These are phyloP conservation scores for Ceratosolen solmsi DNA, from an alignment of 1,140 invertebrate genomes.

Conservation along the genomic window DNA sequence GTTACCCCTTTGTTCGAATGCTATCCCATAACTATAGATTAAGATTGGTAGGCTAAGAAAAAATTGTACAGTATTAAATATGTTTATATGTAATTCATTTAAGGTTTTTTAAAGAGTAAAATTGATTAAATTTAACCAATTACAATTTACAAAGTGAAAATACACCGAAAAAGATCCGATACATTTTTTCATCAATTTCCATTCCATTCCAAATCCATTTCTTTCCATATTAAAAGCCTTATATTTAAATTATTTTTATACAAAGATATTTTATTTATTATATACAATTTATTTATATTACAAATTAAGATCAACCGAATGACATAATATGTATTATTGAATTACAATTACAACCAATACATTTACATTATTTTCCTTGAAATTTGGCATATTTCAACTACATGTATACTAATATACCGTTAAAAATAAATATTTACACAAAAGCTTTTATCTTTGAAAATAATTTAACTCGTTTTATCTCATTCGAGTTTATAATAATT, in stretches of 20 bases:
- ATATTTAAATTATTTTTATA: background rate
- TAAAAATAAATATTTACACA: too few species aligned
- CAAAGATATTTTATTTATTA: background rate
- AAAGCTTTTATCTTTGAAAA: too few species aligned
- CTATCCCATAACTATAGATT: conserved; percentile 44
- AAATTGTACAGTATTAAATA: conserved; percentile 54
- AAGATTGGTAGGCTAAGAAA: conserved; percentile 49
- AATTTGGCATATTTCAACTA: too few species aligned
- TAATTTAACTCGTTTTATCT: too few species aligned
- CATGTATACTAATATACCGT: too few species aligned
- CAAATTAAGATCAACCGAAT: too few species aligned
- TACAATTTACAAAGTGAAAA: conserved; percentile 35
- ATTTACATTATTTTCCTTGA: too few species aligned
- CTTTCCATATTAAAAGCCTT: background rate
- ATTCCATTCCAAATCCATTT: background rate
- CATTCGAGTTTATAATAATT: too few species aligned
- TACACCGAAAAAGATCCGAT: background rate
- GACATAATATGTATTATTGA: too few species aligned
- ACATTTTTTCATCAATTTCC: conserved; percentile 15
- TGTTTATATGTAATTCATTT: conserved; percentile 54
- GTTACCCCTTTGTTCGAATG: conserved; percentile 48
- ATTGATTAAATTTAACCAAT: conserved; percentile 50
- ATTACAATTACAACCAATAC: too few species aligned
- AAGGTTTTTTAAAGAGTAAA: conserved; percentile 52
- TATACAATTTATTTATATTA: too few species aligned